Base-by-base conservation (phyloP, 2,888 invertebrate genomes). In the Danaus chrysippus region DNA sequence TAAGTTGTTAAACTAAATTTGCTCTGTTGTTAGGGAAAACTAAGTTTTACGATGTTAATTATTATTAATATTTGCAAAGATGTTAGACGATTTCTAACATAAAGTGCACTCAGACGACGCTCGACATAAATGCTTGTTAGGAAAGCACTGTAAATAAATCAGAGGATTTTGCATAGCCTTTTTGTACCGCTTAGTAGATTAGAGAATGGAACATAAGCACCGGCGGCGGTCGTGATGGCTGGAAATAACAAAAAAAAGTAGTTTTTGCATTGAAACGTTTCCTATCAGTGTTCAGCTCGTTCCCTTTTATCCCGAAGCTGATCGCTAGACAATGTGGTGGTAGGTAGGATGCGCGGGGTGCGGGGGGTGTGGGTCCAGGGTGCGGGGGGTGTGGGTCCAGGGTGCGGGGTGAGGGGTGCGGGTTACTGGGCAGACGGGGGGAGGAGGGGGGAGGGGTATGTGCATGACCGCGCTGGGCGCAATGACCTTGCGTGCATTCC, bases 401-500 rank as follows among this genome's bases (percentile, higher is more conserved):
- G 60, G 62, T 59, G 62, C 59, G 61, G 67, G 64, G 64, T 69
- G 69, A 70, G 67, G 67, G 70, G 70, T 72, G 75, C 70, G 73
- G 73, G 77, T 76, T 61, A 81, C 79, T 76, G 81, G 79, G 81
- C 79, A 63, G 57, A 59, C 58, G 58, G 62, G 58, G 62, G 56
- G 61, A 65, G 64, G 64, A 69, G 68, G 70, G 67, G 61, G 73
- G 77, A 76, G 80, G 79, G 76, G 81, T 79, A 81, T 80, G 89
- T 85, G 84, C 88, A 88, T 91, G 91, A 91, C 91, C 91, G 91
- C 87, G 87, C 87, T 83, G 88, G 86, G 90, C 89, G 87, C 90
- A 91, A 90, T 90, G 91, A 90, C 91, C 91, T 91, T 91, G 91
- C 84, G 81, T 82, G 86, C 85, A 89, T 87, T 88, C 89, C 76